Conservation (phyloP, 2,113 vertebrate species). For the Platysternon megacephalum region DNA sequence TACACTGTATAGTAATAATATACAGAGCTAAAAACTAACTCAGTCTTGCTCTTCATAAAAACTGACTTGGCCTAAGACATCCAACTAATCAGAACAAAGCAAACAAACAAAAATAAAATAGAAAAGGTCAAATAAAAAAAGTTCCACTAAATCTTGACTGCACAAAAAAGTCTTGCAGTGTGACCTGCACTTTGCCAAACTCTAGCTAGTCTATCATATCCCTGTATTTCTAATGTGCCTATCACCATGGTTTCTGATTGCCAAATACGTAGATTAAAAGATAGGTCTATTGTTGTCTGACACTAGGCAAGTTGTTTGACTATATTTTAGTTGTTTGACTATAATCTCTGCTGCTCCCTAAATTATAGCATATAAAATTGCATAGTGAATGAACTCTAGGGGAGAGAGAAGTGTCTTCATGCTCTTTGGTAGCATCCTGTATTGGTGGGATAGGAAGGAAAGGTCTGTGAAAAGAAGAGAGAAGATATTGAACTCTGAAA, state of each 20-base stretch:
- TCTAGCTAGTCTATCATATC: neutral
- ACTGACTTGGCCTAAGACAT: neutral
- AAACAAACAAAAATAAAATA: neutral
- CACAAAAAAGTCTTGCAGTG: neutral
- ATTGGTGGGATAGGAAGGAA: neutral
- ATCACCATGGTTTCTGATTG: neutral
- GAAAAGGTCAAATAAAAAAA: neutral
- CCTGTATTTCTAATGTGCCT: neutral
- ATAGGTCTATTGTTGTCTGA: neutral
- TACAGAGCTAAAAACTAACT: neutral
- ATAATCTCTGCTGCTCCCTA: accelerated
- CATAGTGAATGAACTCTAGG: neutral
- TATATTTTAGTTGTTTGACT: neutral
- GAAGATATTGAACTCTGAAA: neutral
- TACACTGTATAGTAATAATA: accelerated
- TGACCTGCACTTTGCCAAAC: neutral
- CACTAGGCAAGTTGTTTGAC: neutral
- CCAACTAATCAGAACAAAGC: neutral
- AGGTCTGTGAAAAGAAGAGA: neutral
- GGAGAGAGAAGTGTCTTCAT: neutral
- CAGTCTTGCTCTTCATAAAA: neutral
- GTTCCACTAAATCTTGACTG: neutral
- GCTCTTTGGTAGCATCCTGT: neutral
- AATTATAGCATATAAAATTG: neutral
- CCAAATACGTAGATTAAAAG: neutral